A percentile compares a stretch with the other conserved stretches of the same genome.
Conservation (phyloP, 1,140 invertebrate genomes). For the Antheraea mylitta region DNA sequence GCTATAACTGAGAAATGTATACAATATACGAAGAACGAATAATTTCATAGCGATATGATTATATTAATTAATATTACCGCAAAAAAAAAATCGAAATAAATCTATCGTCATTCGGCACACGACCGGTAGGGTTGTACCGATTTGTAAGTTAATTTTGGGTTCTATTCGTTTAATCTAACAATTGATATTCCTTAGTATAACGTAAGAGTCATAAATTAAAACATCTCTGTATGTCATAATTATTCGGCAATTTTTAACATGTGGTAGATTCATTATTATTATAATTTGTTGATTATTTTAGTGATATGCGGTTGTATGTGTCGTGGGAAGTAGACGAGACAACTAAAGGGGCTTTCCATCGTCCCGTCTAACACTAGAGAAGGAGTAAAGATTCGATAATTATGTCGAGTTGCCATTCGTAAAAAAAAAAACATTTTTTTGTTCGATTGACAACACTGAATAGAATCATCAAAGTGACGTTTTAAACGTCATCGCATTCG, state of each 20-base stretch:
- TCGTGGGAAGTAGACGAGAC: conserved; percentile 12
- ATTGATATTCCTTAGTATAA: neutral
- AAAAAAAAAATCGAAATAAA: too few relatives aligned
- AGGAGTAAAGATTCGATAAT: neutral
- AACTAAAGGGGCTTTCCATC: neutral
- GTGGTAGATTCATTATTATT: conserved; percentile 39
- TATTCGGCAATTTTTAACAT: conserved; percentile 32
- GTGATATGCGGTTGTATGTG: conserved; percentile 29
- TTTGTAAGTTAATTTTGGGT: conserved; percentile 32
- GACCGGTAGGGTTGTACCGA: too few relatives aligned
- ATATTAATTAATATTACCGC: neutral
- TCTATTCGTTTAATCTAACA: conserved; percentile 44
- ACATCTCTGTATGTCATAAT: conserved; percentile 35
- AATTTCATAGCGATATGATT: conserved; percentile 1
- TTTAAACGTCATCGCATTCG: too few relatives aligned
- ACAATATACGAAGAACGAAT: conserved; percentile 27
- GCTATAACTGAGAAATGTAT: conserved; percentile 53
- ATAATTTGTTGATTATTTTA: conserved; percentile 49
- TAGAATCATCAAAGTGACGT: neutral
- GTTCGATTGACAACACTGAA: too few relatives aligned
- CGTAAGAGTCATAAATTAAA: conserved; percentile 28
- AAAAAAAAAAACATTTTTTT: neutral
- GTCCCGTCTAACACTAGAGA: too few relatives aligned
- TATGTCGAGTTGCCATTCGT: neutral
- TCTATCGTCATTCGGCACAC: too few relatives aligned